These are phyloP conservation scores for Meghimatium bilineatum DNA, from an alignment of 2,888 invertebrate species.

Conservation along the genomic window DNA sequence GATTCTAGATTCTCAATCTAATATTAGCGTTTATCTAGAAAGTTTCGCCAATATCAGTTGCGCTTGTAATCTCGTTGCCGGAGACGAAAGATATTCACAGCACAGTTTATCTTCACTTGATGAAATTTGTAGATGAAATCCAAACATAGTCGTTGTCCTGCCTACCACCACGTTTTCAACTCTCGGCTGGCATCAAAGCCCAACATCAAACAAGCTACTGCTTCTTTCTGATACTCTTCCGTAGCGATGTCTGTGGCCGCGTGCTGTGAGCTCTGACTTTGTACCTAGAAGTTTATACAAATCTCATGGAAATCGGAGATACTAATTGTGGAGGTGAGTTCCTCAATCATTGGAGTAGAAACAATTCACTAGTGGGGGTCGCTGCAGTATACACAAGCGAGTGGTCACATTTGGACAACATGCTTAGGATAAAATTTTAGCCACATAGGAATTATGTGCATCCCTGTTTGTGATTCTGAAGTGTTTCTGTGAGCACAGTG, in stretches of 20 bases:
- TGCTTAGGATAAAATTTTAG: no score
- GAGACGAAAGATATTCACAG: not conserved
- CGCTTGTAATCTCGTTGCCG: not conserved
- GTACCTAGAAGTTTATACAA: slow-evolving; percentile 16
- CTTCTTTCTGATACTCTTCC: not conserved
- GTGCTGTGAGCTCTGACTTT: not conserved
- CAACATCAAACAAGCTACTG: not conserved
- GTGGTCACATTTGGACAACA: no score
- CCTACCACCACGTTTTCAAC: not conserved
- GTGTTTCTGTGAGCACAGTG: no score
- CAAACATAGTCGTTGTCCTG: slow-evolving; percentile 12
- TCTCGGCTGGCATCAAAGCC: slow-evolving; percentile 20
- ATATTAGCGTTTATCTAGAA: not conserved
- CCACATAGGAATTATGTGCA: no score
- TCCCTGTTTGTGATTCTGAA: no score
- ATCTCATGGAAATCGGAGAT: not conserved
- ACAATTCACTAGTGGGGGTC: not conserved
- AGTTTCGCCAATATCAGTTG: not conserved
- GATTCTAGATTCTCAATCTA: not conserved
- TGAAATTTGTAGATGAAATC: slow-evolving; percentile 29
- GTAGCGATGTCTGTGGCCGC: not conserved
- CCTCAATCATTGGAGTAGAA: not conserved
- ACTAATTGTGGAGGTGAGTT: not conserved
- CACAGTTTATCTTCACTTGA: slow-evolving; percentile 38
- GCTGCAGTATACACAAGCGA: no score